Evolutionary conservation across 1,140 invertebrate genomes (phyloP).

Genomic region (Drosophila parabipectinata): DNA sequence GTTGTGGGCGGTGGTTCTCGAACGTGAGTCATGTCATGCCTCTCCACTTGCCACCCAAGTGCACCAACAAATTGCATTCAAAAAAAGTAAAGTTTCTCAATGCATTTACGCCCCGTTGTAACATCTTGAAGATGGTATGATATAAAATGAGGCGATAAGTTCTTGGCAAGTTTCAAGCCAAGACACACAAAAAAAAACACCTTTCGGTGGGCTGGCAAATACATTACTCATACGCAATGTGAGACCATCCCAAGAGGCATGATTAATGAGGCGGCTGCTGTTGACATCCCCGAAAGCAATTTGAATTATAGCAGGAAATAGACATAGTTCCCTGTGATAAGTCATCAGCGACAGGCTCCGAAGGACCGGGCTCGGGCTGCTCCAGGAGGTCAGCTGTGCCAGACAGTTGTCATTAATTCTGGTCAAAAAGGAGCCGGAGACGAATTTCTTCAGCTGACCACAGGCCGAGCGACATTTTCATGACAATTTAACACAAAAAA

Average conservation of each 20-base stretch:
- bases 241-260: slow-evolving; percentile 40
- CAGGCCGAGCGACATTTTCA: slow-evolving; percentile 63
- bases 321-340: slow-evolving; percentile 70
- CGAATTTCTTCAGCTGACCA: slow-evolving; percentile 47
- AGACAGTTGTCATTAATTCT: slow-evolving; percentile 81
- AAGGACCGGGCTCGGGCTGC: slow-evolving; percentile 4
- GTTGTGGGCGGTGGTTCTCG: neutral
- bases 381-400: slow-evolving; percentile 62
- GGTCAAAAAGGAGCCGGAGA: slow-evolving; percentile 41
- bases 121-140: slow-evolving; percentile 36
- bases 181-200: slow-evolving; percentile 7
- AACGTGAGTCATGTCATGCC: slow-evolving; percentile 36
- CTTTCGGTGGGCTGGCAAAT: slow-evolving; percentile 36
- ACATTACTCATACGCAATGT: slow-evolving; percentile 72
- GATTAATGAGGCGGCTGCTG: slow-evolving; percentile 60
- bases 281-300: slow-evolving; percentile 58
- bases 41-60: slow-evolving; percentile 52
- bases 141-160: slow-evolving; percentile 34
- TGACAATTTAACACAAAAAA: slow-evolving; percentile 74
- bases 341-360: slow-evolving; percentile 62
- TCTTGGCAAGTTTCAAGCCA: slow-evolving; percentile 27
- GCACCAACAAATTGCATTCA: slow-evolving; percentile 66
- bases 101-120: slow-evolving; percentile 49
- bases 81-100: slow-evolving; percentile 49
- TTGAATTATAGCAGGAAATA: slow-evolving; percentile 63